Evolutionary conservation across 2,113 vertebrate genomes (phyloP).

Genomic region (Grammomys surdaster): DNA sequence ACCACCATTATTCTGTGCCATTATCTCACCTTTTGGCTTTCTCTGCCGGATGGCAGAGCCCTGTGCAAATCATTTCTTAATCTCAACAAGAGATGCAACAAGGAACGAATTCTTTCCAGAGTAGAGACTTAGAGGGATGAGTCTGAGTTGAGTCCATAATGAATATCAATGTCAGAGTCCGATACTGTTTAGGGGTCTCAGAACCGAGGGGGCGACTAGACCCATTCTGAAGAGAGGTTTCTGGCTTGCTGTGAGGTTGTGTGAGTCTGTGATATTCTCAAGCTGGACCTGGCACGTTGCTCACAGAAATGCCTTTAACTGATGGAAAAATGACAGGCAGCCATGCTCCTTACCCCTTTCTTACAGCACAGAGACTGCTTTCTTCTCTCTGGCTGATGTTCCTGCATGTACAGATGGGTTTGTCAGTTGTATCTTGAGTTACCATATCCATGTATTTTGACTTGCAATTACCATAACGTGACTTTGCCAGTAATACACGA

Average conservation of each 20-base stretch:
- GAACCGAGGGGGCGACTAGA: background rate
- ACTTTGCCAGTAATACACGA: conserved; percentile 61
- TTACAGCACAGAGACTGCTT: background rate
- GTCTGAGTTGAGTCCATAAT: fast-evolving
- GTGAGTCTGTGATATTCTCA: background rate
- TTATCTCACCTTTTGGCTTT: background rate
- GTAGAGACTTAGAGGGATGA: background rate
- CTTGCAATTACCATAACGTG: conserved; percentile 39
- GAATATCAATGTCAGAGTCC: background rate
- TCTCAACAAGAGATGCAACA: conserved; percentile 59
- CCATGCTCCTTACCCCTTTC: fast-evolving
- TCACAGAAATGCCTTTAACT: background rate
- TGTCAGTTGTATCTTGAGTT: background rate
- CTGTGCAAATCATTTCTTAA: background rate
- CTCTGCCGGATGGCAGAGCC: background rate
- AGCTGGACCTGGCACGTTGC: background rate
- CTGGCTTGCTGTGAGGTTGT: fast-evolving
- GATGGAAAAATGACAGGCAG: background rate
- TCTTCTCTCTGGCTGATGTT: background rate
- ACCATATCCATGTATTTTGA: background rate
- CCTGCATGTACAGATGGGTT: background rate
- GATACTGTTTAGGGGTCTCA: background rate
- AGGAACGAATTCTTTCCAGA: conserved; percentile 40
- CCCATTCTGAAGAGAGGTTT: background rate
- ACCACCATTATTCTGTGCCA: fast-evolving